Evolutionary conservation across 2,888 invertebrate genomes (phyloP), one percentile per base, ranked within the genome.

Genomic region (Tinea pellionella): DNA sequence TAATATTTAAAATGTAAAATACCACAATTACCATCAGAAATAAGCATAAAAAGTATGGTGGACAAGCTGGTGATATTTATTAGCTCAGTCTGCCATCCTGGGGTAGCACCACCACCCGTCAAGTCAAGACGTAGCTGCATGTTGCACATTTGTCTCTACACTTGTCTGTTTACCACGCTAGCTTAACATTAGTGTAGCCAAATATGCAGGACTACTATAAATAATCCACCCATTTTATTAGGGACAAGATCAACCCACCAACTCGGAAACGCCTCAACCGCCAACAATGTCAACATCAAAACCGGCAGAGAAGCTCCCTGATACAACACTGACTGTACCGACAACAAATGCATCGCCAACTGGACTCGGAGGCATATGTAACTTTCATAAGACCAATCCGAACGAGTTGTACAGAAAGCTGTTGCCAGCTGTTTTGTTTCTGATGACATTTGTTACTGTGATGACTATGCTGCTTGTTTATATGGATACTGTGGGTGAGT

Each of bases 401-500:
- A 84, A 83, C 69, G 87, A 88, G 19, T 61, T 87, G 62, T 88
- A 84, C 62, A 73, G 89, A 60, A 77, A 82, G 64, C 78, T 92
- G 62, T 76, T 92, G 69, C 93, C 94, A 0, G 90, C 93, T 32
- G 90, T 92, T 56, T 83, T 93, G 64, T 94, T 94, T 80, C 88
- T 94, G 64, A 84, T 93, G 63, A 93, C 94, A 9, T 94, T 94
- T 81, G 93, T 93, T 62, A 92, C 93, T 30, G 94, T 94, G 30
- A 93, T 94, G 91, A 92, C 93, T 11, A 89, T 93, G 70, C 88
- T 94, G 65, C 89, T 94, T 53, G 90, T 94, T 65, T 94, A 94
- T 77, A 94, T 94, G 92, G 93, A 94, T 75, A 93, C 92, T 67
- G 92, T 91, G 80, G 93, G 94, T 94, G 78, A 89, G 85, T 72